Conservation (phyloP, 2,113 vertebrate species). For the Ibidorhyncha struthersii region DNA sequence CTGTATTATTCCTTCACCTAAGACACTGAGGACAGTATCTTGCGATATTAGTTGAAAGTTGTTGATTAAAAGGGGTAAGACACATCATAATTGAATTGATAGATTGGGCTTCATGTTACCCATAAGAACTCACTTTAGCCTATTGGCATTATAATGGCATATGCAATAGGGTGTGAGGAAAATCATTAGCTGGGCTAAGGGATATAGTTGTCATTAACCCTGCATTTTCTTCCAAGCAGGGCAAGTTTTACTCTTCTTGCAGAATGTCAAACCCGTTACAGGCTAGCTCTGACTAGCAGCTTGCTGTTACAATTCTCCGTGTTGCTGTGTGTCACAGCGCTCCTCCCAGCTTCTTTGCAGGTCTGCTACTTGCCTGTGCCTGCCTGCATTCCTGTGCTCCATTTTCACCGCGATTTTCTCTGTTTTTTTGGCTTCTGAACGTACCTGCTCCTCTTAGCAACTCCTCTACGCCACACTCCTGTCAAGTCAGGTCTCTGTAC, state of each 20-base stretch:
- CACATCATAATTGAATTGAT: background rate
- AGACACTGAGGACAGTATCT: background rate
- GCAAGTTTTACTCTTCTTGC: background rate
- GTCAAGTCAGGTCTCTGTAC: background rate
- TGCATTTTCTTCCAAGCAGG: background rate
- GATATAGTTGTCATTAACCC: background rate
- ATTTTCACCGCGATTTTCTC: background rate
- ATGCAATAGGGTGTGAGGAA: background rate
- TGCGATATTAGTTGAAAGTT: background rate
- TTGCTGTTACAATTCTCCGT: background rate
- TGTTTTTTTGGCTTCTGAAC: background rate
- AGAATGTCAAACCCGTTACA: background rate
- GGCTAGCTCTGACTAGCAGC: background rate
- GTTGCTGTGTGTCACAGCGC: background rate
- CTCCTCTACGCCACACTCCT: background rate
- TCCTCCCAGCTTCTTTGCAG: background rate
- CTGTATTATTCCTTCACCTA: background rate
- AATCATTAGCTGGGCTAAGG: background rate
- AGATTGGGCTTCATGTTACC: accelerated
- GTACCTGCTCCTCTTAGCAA: background rate
- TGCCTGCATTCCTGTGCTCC: background rate
- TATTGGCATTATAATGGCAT: background rate
- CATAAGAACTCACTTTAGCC: background rate
- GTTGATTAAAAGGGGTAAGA: background rate
- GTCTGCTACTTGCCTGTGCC: background rate